These are phyloP conservation scores for Neelides sp. DNA, from an alignment of 1,140 invertebrate species.

Conservation along the genomic window DNA sequence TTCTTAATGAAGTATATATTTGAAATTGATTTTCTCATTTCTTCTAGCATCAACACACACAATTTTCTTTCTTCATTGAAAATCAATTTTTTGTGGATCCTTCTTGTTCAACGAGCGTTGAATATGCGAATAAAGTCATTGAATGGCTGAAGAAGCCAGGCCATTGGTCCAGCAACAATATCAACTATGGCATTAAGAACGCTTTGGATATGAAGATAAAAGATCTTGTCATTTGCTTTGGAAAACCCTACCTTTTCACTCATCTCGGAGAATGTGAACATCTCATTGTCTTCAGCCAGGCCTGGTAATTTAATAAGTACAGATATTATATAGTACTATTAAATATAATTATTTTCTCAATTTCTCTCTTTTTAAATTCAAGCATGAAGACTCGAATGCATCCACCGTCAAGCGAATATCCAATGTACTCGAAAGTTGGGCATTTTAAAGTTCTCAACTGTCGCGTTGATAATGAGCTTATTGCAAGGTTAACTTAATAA, in stretches of 20 bases:
- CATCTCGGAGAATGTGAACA: slow-evolving; percentile 86
- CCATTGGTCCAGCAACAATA: too few relatives aligned
- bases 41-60: too few relatives aligned
- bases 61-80: too few relatives aligned
- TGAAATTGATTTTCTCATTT: too few relatives aligned
- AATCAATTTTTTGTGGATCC: too few relatives aligned
- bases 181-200: too few relatives aligned
- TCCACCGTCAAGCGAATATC: slow-evolving; percentile 18
- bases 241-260: slow-evolving; percentile 67
- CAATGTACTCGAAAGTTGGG: neutral
- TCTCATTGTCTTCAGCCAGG: slow-evolving; percentile 60
- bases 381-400: slow-evolving; percentile 40
- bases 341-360: neutral
- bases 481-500: slow-evolving; percentile 37
- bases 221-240: slow-evolving; percentile 38
- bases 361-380: slow-evolving; percentile 39
- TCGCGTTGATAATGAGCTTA: slow-evolving; percentile 16
- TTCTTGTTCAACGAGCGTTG: too few relatives aligned
- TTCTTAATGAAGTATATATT: too few relatives aligned
- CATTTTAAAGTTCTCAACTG: slow-evolving; percentile 4
- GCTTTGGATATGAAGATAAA: slow-evolving; percentile 2
- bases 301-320: slow-evolving; percentile 38
- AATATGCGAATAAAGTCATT: too few relatives aligned
- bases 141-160: too few relatives aligned
- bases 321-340: neutral